Percentiles rank a stretch among this genome's conserved stretches.
Conservation (phyloP, 2,888 invertebrate species). For the Sphaeridia pumilis region DNA sequence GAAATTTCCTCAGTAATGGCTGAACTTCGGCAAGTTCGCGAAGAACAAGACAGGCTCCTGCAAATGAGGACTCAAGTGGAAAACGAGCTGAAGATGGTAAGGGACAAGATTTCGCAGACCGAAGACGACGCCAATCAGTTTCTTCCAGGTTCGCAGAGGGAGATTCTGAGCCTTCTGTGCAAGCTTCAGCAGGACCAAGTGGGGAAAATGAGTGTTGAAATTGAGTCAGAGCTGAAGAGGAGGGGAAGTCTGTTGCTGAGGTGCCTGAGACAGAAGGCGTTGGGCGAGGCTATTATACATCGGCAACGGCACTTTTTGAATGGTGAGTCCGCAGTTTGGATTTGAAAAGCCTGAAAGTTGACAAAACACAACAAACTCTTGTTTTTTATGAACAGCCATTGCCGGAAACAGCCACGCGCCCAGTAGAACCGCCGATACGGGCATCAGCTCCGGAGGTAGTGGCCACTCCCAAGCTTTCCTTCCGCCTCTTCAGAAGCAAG, state of each 20-base stretch:
- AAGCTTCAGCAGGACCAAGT: conserved; percentile 89
- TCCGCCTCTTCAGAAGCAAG: conserved; percentile 23
- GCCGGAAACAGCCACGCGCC: conserved; percentile 12
- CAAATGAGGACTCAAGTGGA: conserved; percentile 63
- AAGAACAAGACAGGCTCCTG: conserved; percentile 71
- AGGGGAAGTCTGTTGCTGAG: conserved; percentile 71
- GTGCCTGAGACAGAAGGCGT: conserved; percentile 68
- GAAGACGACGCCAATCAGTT: conserved; percentile 49
- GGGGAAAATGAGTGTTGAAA: conserved; percentile 64
- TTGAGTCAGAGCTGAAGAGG: conserved; percentile 74
- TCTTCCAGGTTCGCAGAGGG: conserved; percentile 67
- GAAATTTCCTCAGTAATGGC: conserved; percentile 33
- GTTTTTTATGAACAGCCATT: conserved; percentile 3
- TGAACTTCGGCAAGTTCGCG: conserved; percentile 30
- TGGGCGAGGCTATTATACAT: conserved; percentile 85
- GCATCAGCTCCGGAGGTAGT: background rate
- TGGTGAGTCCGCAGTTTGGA: conserved; percentile 51
- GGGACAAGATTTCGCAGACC: conserved; percentile 61
- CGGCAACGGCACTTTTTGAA: conserved; percentile 73
- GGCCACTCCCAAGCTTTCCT: conserved; percentile 17
- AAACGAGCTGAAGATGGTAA: conserved; percentile 65
- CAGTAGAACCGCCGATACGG: conserved; percentile 4
- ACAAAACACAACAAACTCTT: background rate
- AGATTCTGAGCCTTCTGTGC: conserved; percentile 73
- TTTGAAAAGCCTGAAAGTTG: background rate